Conservation (phyloP, 2,888 invertebrate genomes). For the Auanema sp. region DNA sequence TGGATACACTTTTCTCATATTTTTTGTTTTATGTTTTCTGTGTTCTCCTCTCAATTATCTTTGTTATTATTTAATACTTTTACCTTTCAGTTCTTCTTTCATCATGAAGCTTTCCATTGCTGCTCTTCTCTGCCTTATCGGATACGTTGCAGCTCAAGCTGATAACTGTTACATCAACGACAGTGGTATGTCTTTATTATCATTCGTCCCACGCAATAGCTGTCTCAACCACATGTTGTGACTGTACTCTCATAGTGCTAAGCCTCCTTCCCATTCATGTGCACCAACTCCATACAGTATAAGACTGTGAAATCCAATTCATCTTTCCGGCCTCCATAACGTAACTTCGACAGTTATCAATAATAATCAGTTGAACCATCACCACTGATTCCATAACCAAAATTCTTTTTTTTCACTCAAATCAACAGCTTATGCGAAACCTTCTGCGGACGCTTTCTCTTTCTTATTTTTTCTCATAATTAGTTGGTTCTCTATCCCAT, state of each 20-base stretch:
- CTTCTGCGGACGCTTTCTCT: not conserved
- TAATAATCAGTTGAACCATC: not conserved
- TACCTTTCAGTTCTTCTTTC: too few relatives aligned
- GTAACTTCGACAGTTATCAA: too few relatives aligned
- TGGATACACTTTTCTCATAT: too few relatives aligned
- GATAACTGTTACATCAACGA: conserved; percentile 60
- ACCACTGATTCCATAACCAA: not conserved
- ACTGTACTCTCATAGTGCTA: not conserved
- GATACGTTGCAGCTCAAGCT: conserved; percentile 34
- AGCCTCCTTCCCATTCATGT: not conserved
- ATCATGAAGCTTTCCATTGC: conserved; percentile 15
- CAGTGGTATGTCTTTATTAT: conserved; percentile 38
- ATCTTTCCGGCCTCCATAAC: too few relatives aligned
- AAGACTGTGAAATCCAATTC: too few relatives aligned
- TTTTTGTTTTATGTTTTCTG: conserved; percentile 9
- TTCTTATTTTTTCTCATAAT: not conserved
- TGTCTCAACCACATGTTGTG: not conserved
- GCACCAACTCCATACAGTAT: not conserved
- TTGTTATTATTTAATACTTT: too few relatives aligned
- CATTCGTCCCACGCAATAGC: not conserved
- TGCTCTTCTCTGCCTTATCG: conserved; percentile 27
- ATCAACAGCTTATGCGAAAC: not conserved
- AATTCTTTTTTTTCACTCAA: not conserved
- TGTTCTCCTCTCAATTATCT: conserved; percentile 13
- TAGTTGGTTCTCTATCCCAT: not conserved